phyloP scores from a whole-genome alignment of 2,113 vertebrate genomes.

The Coptodon rendalli region DNA sequence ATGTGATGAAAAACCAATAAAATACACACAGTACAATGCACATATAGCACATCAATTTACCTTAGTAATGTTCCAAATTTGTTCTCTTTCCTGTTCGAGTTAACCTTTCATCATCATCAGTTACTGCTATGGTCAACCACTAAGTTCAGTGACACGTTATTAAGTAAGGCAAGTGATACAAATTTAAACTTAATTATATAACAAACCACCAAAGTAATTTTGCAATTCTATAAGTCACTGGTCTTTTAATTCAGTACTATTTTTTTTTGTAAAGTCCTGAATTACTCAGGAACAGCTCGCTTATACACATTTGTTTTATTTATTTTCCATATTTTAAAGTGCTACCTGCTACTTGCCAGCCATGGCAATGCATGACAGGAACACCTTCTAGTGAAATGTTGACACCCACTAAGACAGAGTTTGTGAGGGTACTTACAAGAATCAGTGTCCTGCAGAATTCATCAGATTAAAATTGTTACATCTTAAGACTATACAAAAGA shows the following conservation, averaged over 20 bases:
- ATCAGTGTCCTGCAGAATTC: not conserved
- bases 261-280: not conserved
- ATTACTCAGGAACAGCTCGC: rapidly evolving
- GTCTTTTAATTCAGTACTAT: not conserved
- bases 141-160: not conserved
- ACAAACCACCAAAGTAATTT: not conserved
- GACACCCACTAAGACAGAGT: not conserved
- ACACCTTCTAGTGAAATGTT: not conserved
- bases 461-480: not conserved
- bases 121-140: not conserved
- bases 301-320: not conserved
- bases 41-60: not conserved
- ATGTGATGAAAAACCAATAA: not conserved
- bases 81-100: not conserved
- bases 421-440: not conserved
- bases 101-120: not conserved
- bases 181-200: not conserved
- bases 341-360: not conserved
- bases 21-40: not conserved
- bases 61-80: not conserved
- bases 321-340: not conserved
- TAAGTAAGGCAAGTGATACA: not conserved
- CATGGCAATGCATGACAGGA: not conserved
- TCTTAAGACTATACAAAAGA: not conserved
- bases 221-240: not conserved